Conservation (phyloP, 2,888 invertebrate genomes). For the Nomada flava region DNA sequence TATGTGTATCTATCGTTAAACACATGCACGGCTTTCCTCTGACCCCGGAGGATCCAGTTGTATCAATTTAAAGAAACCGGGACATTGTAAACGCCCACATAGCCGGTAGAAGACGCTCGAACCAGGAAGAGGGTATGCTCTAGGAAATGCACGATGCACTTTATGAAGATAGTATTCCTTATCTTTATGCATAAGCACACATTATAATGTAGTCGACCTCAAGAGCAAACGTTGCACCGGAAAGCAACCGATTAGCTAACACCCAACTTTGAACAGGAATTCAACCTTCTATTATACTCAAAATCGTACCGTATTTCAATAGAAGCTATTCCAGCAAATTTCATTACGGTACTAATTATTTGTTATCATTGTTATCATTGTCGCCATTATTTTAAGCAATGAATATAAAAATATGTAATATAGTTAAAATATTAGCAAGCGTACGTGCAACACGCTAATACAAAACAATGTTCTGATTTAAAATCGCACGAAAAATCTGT, state of each 20-base stretch:
- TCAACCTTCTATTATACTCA: too few species aligned
- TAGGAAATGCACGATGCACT: constrained; percentile 30
- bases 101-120: constrained; percentile 26
- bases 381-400: too few species aligned
- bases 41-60: constrained; percentile 36
- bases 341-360: too few species aligned
- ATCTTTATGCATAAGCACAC: constrained; percentile 7
- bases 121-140: constrained; percentile 42
- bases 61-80: constrained; percentile 59
- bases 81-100: constrained; percentile 60
- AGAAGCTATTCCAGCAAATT: too few species aligned
- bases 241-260: background rate
- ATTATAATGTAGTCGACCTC: constrained; percentile 13
- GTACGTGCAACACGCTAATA: too few species aligned
- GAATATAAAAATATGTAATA: too few species aligned
- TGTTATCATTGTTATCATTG: too few species aligned
- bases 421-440: too few species aligned
- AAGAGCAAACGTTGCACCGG: constrained; percentile 1
- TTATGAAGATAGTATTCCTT: constrained; percentile 25
- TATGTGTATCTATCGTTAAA: too few species aligned
- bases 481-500: too few species aligned
- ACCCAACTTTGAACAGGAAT: background rate
- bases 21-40: constrained; percentile 26
- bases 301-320: too few species aligned
- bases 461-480: too few species aligned